Conservation (phyloP, 2,113 vertebrate species). For the Platycercus adscitus region DNA sequence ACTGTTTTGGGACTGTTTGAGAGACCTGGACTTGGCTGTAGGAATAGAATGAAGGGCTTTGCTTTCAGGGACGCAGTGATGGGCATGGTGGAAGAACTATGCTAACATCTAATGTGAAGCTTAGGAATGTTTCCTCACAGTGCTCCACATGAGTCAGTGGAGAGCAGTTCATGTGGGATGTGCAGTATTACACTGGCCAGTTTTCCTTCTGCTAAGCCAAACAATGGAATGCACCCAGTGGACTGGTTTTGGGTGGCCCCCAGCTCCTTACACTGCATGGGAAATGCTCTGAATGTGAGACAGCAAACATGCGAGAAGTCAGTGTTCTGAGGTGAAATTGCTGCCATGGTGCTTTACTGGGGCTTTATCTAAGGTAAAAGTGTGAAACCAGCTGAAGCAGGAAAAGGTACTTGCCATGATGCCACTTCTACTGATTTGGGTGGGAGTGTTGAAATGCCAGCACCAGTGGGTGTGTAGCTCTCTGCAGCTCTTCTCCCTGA, state of each 20-base stretch:
- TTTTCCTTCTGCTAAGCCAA: background rate
- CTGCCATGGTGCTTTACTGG: background rate
- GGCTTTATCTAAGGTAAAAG: background rate
- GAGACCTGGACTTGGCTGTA: background rate
- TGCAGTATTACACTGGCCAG: rapidly evolving
- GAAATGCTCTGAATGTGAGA: too few species aligned
- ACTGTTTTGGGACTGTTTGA: background rate
- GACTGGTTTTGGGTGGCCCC: background rate
- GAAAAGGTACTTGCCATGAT: background rate
- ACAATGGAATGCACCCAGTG: background rate
- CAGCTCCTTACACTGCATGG: background rate
- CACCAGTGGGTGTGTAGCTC: background rate
- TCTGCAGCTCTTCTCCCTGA: background rate
- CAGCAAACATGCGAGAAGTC: background rate
- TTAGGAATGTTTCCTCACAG: background rate
- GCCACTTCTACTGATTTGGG: background rate
- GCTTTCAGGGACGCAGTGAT: background rate
- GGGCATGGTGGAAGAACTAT: background rate
- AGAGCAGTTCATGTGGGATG: background rate
- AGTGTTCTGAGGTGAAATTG: background rate
- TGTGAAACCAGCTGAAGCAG: background rate
- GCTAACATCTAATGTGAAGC: background rate
- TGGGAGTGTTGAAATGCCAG: background rate
- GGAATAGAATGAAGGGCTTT: background rate
- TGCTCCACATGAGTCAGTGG: background rate